Evolutionary conservation across 2,888 invertebrate species (phyloP).

Genomic region (Hyposoter didymator): DNA sequence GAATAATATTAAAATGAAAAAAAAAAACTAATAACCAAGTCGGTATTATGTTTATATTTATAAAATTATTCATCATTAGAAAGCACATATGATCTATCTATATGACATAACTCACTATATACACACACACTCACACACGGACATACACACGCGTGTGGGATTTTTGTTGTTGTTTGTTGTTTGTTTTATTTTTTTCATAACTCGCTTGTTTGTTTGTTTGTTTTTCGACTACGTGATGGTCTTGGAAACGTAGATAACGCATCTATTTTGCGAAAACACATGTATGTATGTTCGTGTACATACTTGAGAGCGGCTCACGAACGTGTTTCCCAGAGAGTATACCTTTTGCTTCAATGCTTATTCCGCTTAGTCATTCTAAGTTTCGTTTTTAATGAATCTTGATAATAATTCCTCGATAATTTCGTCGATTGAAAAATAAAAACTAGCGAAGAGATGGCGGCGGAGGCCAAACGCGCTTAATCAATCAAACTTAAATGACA

Average conservation of each 20-base stretch:
- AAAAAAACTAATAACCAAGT: constrained; percentile 66
- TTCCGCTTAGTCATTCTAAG: constrained; percentile 44
- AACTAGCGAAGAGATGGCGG: constrained; percentile 58
- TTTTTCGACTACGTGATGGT: constrained; percentile 57
- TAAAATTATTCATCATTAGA: constrained; percentile 83
- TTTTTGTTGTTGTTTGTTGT: constrained; percentile 52
- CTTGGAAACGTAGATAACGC: constrained; percentile 61
- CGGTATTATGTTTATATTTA: constrained; percentile 83
- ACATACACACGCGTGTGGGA: constrained; percentile 71
- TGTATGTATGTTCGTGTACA: constrained; percentile 78
- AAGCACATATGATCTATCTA: constrained; percentile 83
- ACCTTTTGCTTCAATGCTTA: constrained; percentile 68
- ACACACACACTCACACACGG: constrained; percentile 74
- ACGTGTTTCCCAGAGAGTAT: constrained; percentile 75
- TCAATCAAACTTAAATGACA: constrained; percentile 57
- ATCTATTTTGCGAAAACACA: constrained; percentile 59
- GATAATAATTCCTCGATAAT: constrained; percentile 26
- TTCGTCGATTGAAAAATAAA: constrained; percentile 66
- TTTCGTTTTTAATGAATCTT: constrained; percentile 34
- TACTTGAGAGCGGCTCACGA: constrained; percentile 79
- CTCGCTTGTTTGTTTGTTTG: constrained; percentile 40
- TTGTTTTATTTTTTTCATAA: constrained; percentile 27
- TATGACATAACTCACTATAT: constrained; percentile 81
- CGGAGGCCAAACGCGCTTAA: constrained; percentile 55
- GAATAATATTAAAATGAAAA: constrained; percentile 17